Conservation (phyloP, 2,888 invertebrate species). For the Melanostoma mellinum region DNA sequence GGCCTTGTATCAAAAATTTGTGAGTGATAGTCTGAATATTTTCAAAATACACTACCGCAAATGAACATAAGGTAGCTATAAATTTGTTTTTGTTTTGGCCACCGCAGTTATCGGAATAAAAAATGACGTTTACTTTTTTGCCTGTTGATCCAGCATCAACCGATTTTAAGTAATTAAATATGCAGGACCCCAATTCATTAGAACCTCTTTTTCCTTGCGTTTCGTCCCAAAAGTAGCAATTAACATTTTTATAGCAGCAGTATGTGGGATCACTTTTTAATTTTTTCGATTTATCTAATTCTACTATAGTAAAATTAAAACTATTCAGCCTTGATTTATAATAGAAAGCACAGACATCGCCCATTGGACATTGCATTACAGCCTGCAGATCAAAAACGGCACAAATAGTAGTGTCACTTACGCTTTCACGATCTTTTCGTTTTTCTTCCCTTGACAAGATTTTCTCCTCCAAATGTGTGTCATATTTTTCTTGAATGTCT, state of each 20-base stretch:
- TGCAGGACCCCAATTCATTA: slow-evolving; percentile 23
- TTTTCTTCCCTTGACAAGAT: no score
- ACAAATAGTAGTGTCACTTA: no score
- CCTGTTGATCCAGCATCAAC: slow-evolving; percentile 12
- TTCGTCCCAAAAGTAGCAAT: neutral
- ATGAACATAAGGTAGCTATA: neutral
- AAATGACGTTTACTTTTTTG: neutral
- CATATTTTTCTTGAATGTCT: no score
- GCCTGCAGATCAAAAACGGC: no score
- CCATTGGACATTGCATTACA: no score
- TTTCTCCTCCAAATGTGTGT: no score
- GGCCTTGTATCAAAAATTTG: slow-evolving; percentile 31
- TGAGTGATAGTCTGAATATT: slow-evolving; percentile 17
- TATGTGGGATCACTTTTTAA: slow-evolving; percentile 8
- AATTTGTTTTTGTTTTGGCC: slow-evolving; percentile 28
- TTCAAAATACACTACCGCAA: neutral
- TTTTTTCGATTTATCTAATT: no score
- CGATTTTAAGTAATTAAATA: slow-evolving; percentile 18
- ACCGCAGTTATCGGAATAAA: slow-evolving; percentile 29
- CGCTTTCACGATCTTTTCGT: no score
- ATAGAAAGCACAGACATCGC: no score
- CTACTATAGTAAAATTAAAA: no score
- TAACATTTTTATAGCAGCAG: slow-evolving; percentile 19
- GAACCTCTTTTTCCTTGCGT: slow-evolving; percentile 8
- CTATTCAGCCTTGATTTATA: no score